Base-by-base conservation (phyloP, 1,140 invertebrate genomes). In the Drosophila paulistorum region DNA sequence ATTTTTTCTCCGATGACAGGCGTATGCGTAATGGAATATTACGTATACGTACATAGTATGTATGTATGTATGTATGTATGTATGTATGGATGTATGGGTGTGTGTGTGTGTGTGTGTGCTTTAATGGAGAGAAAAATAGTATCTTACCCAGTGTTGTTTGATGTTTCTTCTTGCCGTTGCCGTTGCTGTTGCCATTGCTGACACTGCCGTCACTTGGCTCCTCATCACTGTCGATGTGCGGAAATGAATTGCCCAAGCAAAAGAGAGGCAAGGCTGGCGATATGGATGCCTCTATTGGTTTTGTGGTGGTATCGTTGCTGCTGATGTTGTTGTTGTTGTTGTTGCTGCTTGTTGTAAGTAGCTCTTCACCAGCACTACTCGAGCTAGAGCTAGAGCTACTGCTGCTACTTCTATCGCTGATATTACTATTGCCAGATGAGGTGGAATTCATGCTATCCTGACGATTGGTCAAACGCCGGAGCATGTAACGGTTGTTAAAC, bases 211-310 rank as follows among this genome's bases (percentile, higher is more conserved):
- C 93, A 74, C 94, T 94, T 61, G 95, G 94, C 81, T 95, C 95
- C 70, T 95, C 95, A 79, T 95, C 95, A 80, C 95, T 95, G 90
- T 95, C 95, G 75, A 95, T 95, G 90, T 95, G 95, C 55, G 94
- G 94, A 91, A 95, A 95, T 68, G 95, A 94, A n/a, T 94, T 94
- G 9, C 94, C 94, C 65, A 95, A 92, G 90, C 95, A 95, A 81
- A 95, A 95, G 85, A 94, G 93, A 17, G 93, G 93, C 72, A 92
- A 68, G 7, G 90, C 81, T 35, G 90, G 90, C 45, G 90, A 91
- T 13, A 59, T 89, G 51, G 81, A 90, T 65, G 68, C 71, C 57
- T 58, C 59, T 35, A 71, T 67, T 54, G 57, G 57, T 23, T 20
- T 51, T 37, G 57, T 37, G 11, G 63, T 67, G 23, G 39, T 57